Evolutionary conservation across 2,113 vertebrate genomes (phyloP).

Genomic region (Tragulus kanchil): DNA sequence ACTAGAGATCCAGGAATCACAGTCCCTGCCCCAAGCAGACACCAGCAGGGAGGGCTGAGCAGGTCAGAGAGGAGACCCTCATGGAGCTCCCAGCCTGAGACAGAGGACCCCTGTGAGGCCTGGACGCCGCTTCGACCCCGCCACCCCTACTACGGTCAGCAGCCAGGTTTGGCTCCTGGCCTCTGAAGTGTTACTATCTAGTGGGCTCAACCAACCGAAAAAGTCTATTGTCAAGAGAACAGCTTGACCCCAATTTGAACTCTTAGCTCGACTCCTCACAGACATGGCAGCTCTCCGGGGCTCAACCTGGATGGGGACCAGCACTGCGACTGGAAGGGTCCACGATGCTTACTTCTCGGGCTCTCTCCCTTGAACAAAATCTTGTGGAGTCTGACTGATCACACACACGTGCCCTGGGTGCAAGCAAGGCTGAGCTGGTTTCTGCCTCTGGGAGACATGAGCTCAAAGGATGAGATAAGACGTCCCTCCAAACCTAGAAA

Average conservation of each 20-base stretch:
- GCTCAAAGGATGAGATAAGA: neutral
- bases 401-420: neutral
- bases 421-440: neutral
- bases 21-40: neutral
- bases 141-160: neutral
- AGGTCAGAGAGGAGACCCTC: neutral
- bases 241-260: neutral
- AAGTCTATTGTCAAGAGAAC: neutral
- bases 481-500: neutral
- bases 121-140: accelerated
- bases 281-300: neutral
- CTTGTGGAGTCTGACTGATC: neutral
- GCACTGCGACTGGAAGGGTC: neutral
- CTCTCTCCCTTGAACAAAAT: neutral
- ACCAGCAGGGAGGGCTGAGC: neutral
- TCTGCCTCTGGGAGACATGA: neutral
- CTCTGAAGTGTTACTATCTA: neutral
- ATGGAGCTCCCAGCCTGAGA: neutral
- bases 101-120: neutral
- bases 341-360: neutral
- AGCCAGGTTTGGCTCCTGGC: neutral
- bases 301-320: neutral
- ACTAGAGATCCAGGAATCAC: neutral
- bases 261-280: neutral
- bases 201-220: neutral